Percentiles rank a stretch among this genome's conserved stretches.
Evolutionary conservation across 2,113 vertebrate genomes (phyloP).

Genomic region (Menura novaehollandiae): DNA sequence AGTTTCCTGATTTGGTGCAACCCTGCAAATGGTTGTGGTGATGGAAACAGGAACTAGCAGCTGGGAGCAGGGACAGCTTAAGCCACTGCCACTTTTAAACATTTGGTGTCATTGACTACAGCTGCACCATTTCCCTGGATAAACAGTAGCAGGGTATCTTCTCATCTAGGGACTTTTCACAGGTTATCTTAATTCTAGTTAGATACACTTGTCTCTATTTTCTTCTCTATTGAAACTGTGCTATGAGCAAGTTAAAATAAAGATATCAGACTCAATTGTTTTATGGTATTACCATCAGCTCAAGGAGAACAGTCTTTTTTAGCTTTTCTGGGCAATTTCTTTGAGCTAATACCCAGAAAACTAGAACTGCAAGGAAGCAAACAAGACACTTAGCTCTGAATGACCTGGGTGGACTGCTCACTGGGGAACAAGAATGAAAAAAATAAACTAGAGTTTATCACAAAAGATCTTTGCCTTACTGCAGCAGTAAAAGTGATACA

Average conservation of each 20-base stretch:
- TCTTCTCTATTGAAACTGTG: background rate
- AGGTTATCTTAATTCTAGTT: background rate
- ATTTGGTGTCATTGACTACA: background rate
- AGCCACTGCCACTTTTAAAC: background rate
- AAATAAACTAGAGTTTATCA: constrained; percentile 17
- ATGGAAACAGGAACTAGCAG: background rate
- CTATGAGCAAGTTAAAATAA: constrained; percentile 4
- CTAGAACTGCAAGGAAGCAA: background rate
- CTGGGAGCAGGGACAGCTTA: background rate
- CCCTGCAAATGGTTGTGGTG: background rate
- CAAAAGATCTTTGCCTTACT: constrained; percentile 34
- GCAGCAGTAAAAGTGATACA: background rate
- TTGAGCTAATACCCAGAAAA: constrained; percentile 25
- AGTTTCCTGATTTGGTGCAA: background rate
- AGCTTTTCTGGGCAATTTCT: constrained; percentile 12
- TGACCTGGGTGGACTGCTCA: background rate
- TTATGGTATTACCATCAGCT: background rate
- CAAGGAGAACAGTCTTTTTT: background rate
- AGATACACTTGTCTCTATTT: background rate
- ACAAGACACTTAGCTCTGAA: constrained; percentile 20
- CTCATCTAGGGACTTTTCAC: background rate
- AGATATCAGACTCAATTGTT: background rate
- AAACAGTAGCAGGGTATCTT: background rate
- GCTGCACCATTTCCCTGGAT: background rate
- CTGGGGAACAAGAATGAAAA: constrained; percentile 16